Conservation (phyloP, 2,113 vertebrate genomes). For the Clarias gariepinus region DNA sequence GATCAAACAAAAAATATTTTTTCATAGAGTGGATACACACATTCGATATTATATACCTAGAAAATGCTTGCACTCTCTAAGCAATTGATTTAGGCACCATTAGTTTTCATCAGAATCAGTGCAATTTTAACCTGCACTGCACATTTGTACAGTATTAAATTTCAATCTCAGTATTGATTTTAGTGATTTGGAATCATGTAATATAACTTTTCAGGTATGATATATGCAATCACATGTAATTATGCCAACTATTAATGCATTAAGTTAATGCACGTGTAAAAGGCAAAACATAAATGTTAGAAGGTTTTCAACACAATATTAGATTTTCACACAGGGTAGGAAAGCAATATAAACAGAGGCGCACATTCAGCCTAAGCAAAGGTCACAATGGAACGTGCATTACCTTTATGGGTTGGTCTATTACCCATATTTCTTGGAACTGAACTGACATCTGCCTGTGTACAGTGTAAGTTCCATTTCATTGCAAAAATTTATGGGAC, state of each 20-base stretch:
- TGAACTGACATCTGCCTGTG: slow-evolving; percentile 58
- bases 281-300: slow-evolving; percentile 29
- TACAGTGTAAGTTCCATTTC: slow-evolving; percentile 59
- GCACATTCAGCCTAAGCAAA: slow-evolving; percentile 36
- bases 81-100: slow-evolving; percentile 4
- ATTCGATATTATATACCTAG: not conserved
- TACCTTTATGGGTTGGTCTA: slow-evolving; percentile 74
- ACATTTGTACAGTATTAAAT: not conserved
- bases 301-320: not conserved
- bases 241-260: not conserved
- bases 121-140: slow-evolving; percentile 6
- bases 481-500: slow-evolving; percentile 65
- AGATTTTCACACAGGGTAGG: slow-evolving; percentile 35
- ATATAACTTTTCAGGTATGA: not conserved
- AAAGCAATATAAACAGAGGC: slow-evolving; percentile 9
- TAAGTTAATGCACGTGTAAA: not conserved
- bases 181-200: not conserved
- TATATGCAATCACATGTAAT: not conserved
- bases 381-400: slow-evolving; percentile 31
- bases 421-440: slow-evolving; percentile 71
- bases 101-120: slow-evolving; percentile 6
- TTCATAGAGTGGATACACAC: not conserved
- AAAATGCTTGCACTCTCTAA: not conserved
- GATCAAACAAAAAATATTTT: not conserved
- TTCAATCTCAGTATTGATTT: too few relatives aligned